These are phyloP conservation scores for Drosophila sproati DNA, from an alignment of 1,140 invertebrate species.

Conservation along the genomic window DNA sequence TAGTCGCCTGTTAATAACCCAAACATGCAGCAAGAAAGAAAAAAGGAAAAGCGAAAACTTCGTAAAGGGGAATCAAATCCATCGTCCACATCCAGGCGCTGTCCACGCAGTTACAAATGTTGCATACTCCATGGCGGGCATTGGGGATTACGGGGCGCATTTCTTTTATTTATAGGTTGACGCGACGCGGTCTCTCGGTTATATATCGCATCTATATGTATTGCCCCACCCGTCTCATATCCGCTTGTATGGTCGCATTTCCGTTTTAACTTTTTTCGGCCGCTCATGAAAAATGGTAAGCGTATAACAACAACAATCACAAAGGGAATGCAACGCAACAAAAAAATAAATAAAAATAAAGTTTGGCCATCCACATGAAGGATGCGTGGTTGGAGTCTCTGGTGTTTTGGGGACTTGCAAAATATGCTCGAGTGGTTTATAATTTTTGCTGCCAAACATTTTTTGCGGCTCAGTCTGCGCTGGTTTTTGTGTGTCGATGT, in stretches of 20 bases:
- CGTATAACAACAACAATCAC: slow-evolving; percentile 17
- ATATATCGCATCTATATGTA: slow-evolving; percentile 63
- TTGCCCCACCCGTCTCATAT: slow-evolving; percentile 57
- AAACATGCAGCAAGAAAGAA: slow-evolving; percentile 32
- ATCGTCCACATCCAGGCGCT: slow-evolving; percentile 16
- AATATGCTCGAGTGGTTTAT: slow-evolving; percentile 78
- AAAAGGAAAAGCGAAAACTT: not conserved
- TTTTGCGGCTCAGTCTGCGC: slow-evolving; percentile 42
- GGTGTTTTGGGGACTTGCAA: slow-evolving; percentile 53
- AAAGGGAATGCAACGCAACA: too few species aligned
- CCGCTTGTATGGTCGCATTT: slow-evolving; percentile 73
- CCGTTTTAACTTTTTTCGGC: slow-evolving; percentile 66
- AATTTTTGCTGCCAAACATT: slow-evolving; percentile 72
- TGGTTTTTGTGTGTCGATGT: slow-evolving; percentile 26
- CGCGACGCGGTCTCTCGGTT: slow-evolving; percentile 58
- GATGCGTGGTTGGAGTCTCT: not conserved
- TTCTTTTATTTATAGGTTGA: slow-evolving; percentile 74
- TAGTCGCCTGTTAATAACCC: slow-evolving; percentile 61
- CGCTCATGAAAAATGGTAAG: slow-evolving; percentile 60
- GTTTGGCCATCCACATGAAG: slow-evolving; percentile 30
- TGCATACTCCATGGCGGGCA: slow-evolving; percentile 41
- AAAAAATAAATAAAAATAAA: slow-evolving; percentile 17
- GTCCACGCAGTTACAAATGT: slow-evolving; percentile 50
- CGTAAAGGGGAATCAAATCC: slow-evolving; percentile 5
- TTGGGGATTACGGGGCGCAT: slow-evolving; percentile 51